Percentiles rank a stretch among this genome's conserved stretches.
Evolutionary conservation across 1,140 invertebrate genomes (phyloP).

Genomic region (Papilio aristodemus): DNA sequence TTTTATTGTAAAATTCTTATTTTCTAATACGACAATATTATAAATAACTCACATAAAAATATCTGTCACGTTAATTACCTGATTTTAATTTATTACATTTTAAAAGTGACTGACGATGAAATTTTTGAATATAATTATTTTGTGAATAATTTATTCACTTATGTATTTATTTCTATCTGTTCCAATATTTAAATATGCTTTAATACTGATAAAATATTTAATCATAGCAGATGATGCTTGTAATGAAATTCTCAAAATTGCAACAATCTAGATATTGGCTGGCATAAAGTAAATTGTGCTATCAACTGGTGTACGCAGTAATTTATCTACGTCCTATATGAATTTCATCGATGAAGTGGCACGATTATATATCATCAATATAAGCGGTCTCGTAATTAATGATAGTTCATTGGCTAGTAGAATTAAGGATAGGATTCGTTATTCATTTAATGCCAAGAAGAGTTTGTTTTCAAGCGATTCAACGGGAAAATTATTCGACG

Average conservation of each 20-base stretch:
- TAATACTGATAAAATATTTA: not conserved
- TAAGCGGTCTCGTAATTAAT: not conserved
- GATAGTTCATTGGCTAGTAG: not conserved
- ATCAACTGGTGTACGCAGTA: not conserved
- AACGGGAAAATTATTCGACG: no score
- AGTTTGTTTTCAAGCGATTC: not conserved
- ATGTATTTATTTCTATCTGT: no score
- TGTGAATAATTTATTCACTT: no score
- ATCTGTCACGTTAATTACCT: no score
- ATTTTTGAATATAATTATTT: no score
- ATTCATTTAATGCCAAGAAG: not conserved
- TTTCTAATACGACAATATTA: no score
- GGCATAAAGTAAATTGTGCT: not conserved
- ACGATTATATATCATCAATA: conserved; percentile 1
- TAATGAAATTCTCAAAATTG: conserved; percentile 15
- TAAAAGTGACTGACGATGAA: no score
- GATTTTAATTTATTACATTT: no score
- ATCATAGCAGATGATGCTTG: not conserved
- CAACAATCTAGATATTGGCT: not conserved
- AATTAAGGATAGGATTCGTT: not conserved
- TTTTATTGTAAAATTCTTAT: no score
- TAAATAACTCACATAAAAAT: no score
- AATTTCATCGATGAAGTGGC: conserved; percentile 17
- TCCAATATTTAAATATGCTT: conserved; percentile 1
- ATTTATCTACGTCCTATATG: not conserved